Evolutionary conservation across 2,888 invertebrate genomes (phyloP), one percentile per base, ranked within the genome.

Genomic region (Silvanus unidentatus): DNA sequence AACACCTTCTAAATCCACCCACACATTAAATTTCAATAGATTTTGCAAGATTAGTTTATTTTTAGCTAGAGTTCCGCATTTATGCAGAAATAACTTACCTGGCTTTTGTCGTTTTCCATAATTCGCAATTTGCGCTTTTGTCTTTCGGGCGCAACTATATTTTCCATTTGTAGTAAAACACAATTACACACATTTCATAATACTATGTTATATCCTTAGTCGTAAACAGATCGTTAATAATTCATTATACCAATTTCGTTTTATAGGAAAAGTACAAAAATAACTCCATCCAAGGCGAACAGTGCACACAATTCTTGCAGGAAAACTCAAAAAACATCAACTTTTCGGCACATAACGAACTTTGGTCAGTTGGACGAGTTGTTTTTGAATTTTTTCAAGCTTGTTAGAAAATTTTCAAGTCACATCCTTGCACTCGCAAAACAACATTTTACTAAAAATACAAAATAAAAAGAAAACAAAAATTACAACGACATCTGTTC

Each of bases 51-150:
- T 32, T 12, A 32, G 32, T 32, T 32, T 32, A 32, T 12, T 32
- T 32, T 8, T n/a, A 32, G 32, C 5, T 32, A 4, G 32, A 8
- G 32, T 32, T 32, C 4, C 4, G 3, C 5, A 12, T n/a, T 12
- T 32, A 8, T 32, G n/a, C 32, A 8, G n/a, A n/a, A 5, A 39
- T 30, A 39, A 52, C 54, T 49, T 48, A 58, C 58, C 55, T 58
- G 53, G 8, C 51, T 40, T 49, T 53, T 58, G 34, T 32, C 6
- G 8, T 5, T 5, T 4, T 54, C 54, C 2, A 49, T 40, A 36
- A 50, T 49, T 49, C 54, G 57, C 49, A 50, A 52, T 50, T 53
- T 58, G 15, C 58, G 55, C 39, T 53, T 58, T 27, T 54, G 54
- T 22, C 58, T 47, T 48, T 57, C 49, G 36, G 57, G 54, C 16